Evolutionary conservation across 2,888 invertebrate genomes (phyloP), one percentile per base, ranked within the genome.

Genomic region (Ectemnius cavifrons): DNA sequence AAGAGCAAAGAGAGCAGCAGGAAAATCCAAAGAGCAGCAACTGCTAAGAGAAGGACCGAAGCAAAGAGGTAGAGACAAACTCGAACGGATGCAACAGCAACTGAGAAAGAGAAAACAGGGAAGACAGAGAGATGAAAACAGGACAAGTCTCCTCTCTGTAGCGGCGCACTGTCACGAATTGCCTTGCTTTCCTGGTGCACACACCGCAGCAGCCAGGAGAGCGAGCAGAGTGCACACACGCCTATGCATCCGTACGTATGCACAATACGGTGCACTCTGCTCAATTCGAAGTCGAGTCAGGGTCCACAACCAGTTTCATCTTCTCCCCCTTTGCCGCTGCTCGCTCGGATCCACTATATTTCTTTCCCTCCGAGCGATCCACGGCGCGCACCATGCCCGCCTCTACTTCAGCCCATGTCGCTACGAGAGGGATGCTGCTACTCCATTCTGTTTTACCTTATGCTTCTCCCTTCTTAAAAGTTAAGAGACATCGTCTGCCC

Each of bases 151-250:
- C n/a, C 16, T 52, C 73, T 66, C 70, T 79, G 75, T 71, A 70
- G 63, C 75, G 49, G 16, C 52, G 70, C 66, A 63, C 78, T 76
- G 78, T 82, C 82, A 79, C 80, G 82, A 82, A 82, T 82, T 74
- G 80, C 80, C 80, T 77, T 82, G 79, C 79, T 80, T 80, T 79
- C 79, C 67, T 28, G 61, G 75, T 67, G 71, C 67, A 78, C 73
- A 71, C 71, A 63, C 27, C 62, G 73, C 71, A 52, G 8, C 37
- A 37, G 37, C 37, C 37, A 37, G 11, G 37, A 37, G 37, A 37
- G 37, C 52, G 16, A 14, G 52, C 52, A 16, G 52, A 6, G 27
- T 37, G 45, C 69, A 60, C 63, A 63, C 61, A 49, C 56, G 67
- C 62, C 63, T 67, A 66, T 63, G 60, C 63, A 27, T 70, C 73